A percentile compares a stretch with the other conserved stretches of the same genome.
Conservation (phyloP, 2,888 invertebrate species). For the Gibbula magus region DNA sequence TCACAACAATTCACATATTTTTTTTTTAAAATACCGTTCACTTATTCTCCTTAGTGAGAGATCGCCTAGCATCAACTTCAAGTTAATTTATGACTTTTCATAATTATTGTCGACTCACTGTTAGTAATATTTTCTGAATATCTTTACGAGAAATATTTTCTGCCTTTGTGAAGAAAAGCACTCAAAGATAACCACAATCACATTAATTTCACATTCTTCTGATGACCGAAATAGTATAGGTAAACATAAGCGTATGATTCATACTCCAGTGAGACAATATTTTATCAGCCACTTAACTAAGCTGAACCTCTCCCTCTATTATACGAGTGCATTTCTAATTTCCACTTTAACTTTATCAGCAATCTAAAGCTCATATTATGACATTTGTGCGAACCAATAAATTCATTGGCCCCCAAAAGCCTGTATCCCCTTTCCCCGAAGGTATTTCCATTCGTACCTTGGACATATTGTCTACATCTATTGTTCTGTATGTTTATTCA, state of each 20-base stretch:
- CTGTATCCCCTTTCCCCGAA: neutral
- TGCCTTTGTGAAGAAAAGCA: too few relatives aligned
- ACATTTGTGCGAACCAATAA: conserved; percentile 1
- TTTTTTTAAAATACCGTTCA: too few relatives aligned
- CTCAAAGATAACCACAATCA: neutral
- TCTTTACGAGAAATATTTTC: too few relatives aligned
- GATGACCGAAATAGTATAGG: neutral
- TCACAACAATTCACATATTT: too few relatives aligned
- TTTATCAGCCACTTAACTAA: neutral
- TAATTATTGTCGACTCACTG: too few relatives aligned
- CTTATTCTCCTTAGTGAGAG: too few relatives aligned
- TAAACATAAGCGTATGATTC: neutral
- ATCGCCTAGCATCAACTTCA: too few relatives aligned
- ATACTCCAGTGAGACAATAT: neutral
- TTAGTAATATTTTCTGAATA: too few relatives aligned
- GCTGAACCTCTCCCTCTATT: neutral
- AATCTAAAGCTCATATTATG: conserved; percentile 4
- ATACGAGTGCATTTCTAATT: neutral
- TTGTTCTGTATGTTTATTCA: neutral
- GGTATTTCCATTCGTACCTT: neutral
- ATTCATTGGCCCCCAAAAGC: neutral
- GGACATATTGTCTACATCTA: neutral
- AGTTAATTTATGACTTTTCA: too few relatives aligned
- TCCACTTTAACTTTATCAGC: neutral
- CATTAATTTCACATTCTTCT: conserved; percentile 7